Conservation (phyloP, 2,888 invertebrate genomes). For the Agyllia agylla region DNA sequence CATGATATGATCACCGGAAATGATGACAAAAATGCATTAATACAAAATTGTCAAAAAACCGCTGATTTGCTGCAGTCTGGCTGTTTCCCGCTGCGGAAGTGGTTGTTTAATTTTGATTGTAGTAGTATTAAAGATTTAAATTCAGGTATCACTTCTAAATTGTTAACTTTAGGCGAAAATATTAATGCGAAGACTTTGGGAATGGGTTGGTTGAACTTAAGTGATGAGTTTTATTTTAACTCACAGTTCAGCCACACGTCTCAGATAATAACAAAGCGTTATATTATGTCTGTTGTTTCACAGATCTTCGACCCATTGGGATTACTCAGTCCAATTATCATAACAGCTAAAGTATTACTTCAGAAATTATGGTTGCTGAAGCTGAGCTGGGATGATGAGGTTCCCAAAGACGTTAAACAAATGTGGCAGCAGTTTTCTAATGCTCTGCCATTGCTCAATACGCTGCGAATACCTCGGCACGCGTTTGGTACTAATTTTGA, state of each 20-base stretch:
- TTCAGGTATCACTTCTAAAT: neutral
- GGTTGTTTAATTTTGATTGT: constrained; percentile 25
- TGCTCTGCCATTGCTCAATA: constrained; percentile 1
- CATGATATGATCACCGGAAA: neutral
- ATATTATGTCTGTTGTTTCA: constrained; percentile 31
- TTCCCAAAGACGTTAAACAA: constrained; percentile 41
- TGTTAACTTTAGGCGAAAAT: constrained; percentile 10
- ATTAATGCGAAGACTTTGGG: constrained; percentile 14
- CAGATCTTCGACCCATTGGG: constrained; percentile 76
- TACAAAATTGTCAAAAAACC: neutral
- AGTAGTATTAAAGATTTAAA: neutral
- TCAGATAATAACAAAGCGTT: constrained; percentile 21
- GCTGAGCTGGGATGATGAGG: constrained; percentile 70
- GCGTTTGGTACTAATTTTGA: constrained; percentile 13
- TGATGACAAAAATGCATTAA: neutral
- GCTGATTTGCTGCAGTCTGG: neutral
- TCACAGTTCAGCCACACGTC: constrained; percentile 8
- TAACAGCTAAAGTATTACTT: constrained; percentile 66
- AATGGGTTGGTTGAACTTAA: constrained; percentile 13
- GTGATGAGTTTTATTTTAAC: constrained; percentile 18
- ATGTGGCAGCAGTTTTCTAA: constrained; percentile 45
- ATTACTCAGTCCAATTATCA: constrained; percentile 61
- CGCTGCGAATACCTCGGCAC: constrained; percentile 47
- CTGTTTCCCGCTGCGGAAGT: neutral
- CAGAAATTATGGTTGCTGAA: constrained; percentile 73